These are phyloP conservation scores for Catocala sponsa DNA, from an alignment of 2,888 invertebrate species.

Conservation along the genomic window DNA sequence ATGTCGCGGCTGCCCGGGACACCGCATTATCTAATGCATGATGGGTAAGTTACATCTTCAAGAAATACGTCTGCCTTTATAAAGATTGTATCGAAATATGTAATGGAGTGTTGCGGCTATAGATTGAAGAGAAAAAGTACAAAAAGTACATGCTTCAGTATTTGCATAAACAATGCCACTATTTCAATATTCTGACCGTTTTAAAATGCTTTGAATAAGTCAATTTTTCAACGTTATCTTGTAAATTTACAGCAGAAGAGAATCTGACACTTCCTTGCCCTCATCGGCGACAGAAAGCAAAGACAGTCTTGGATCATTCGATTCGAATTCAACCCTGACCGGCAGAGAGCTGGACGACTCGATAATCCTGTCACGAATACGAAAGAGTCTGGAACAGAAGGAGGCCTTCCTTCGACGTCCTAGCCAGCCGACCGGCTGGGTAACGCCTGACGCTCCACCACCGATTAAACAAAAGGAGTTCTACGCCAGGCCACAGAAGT, in stretches of 20 bases:
- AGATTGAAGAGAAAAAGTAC: too few species aligned
- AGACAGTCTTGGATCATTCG: constrained; percentile 91
- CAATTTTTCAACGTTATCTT: background rate
- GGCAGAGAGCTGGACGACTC: constrained; percentile 91
- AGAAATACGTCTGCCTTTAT: too few species aligned
- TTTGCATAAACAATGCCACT: too few species aligned
- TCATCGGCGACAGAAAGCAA: constrained; percentile 91
- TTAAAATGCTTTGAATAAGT: too few species aligned
- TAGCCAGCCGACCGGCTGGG: constrained; percentile 90
- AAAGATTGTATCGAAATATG: too few species aligned
- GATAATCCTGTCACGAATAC: constrained; percentile 91
- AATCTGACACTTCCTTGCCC: constrained; percentile 89
- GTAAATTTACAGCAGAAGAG: constrained; percentile 79
- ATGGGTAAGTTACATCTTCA: constrained; percentile 67
- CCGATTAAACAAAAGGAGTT: constrained; percentile 91
- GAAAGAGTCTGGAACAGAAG: constrained; percentile 95
- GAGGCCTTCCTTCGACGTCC: constrained; percentile 95
- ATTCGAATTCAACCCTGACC: constrained; percentile 90
- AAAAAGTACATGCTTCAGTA: too few species aligned
- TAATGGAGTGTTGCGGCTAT: too few species aligned
- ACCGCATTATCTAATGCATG: constrained; percentile 79
- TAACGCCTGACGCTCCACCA: constrained; percentile 81
- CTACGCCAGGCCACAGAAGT: constrained; percentile 93
- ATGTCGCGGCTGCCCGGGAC: constrained; percentile 66
- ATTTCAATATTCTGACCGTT: background rate